These are phyloP conservation scores for Vanessa atalanta DNA, from an alignment of 1,140 invertebrate species.

Conservation along the genomic window DNA sequence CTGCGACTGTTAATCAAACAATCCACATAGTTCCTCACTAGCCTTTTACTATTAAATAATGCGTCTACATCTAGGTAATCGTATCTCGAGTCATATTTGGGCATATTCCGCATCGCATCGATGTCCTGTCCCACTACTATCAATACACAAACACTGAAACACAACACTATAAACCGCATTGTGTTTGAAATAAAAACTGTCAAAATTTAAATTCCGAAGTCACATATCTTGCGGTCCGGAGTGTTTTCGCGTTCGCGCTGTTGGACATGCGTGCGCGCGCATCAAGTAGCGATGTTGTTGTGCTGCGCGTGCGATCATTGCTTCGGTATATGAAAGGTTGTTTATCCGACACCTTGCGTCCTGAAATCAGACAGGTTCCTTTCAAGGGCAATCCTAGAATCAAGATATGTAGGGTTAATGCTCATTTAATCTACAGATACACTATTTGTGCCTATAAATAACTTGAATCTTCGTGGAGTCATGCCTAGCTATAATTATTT, in stretches of 20 bases:
- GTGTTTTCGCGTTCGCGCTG: conserved; percentile 38
- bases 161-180: conserved; percentile 63
- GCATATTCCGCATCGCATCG: conserved; percentile 63
- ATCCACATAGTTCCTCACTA: conserved; percentile 82
- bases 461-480: not conserved
- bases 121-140: conserved; percentile 56
- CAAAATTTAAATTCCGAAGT: conserved; percentile 43
- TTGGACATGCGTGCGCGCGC: conserved; percentile 52
- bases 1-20: conserved; percentile 80
- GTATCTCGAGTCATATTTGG: conserved; percentile 78
- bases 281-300: conserved; percentile 44
- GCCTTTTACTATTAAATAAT: conserved; percentile 80
- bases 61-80: conserved; percentile 82
- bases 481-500: no score
- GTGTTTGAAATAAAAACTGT: conserved; percentile 32
- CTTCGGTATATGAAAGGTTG: conserved; percentile 42
- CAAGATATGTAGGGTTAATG: conserved; percentile 9
- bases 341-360: conserved; percentile 11
- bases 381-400: conserved; percentile 30
- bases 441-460: not conserved
- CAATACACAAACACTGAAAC: conserved; percentile 58
- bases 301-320: conserved; percentile 42
- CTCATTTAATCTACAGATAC: not conserved
- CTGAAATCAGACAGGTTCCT: conserved; percentile 37
- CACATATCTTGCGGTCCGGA: conserved; percentile 39